These are phyloP conservation scores for Drosophila anomalata DNA, from an alignment of 2,888 invertebrate genomes.

Conservation along the genomic window DNA sequence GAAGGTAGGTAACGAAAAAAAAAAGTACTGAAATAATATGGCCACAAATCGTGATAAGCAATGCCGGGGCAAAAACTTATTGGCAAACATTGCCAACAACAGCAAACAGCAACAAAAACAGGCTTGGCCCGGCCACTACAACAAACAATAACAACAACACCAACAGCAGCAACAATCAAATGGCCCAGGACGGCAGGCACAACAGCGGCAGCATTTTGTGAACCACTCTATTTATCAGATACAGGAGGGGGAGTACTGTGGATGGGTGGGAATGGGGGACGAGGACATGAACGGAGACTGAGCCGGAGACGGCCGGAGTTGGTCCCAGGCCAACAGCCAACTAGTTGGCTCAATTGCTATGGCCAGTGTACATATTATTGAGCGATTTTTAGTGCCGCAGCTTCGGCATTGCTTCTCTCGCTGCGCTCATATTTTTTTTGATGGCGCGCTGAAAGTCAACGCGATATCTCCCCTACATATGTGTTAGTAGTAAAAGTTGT, in stretches of 20 bases:
- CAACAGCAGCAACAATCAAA: conserved; percentile 58
- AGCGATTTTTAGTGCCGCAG: conserved; percentile 74
- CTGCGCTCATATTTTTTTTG: conserved; percentile 79
- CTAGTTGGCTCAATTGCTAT: conserved; percentile 78
- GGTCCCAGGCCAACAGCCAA: conserved; percentile 51
- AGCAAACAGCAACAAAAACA: conserved; percentile 63
- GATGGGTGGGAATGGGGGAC: background rate
- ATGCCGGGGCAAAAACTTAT: conserved; percentile 64
- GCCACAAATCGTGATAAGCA: conserved; percentile 78
- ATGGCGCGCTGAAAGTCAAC: conserved; percentile 78
- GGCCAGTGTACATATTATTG: conserved; percentile 79
- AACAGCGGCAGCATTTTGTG: conserved; percentile 78
- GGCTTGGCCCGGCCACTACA: conserved; percentile 67
- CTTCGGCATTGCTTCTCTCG: conserved; percentile 21
- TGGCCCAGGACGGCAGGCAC: conserved; percentile 68
- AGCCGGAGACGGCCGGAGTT: conserved; percentile 10
- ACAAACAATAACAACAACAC: conserved; percentile 19
- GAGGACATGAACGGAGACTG: background rate
- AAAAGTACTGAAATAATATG: conserved; percentile 74
- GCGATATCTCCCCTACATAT: conserved; percentile 45
- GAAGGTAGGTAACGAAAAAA: conserved; percentile 7
- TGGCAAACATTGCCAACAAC: conserved; percentile 66
- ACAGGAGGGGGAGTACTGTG: conserved; percentile 46
- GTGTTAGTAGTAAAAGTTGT: conserved; percentile 78
- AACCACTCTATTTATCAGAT: conserved; percentile 81